phyloP scores from a whole-genome alignment of 2,113 vertebrate genomes.

The Cairina moschata region DNA sequence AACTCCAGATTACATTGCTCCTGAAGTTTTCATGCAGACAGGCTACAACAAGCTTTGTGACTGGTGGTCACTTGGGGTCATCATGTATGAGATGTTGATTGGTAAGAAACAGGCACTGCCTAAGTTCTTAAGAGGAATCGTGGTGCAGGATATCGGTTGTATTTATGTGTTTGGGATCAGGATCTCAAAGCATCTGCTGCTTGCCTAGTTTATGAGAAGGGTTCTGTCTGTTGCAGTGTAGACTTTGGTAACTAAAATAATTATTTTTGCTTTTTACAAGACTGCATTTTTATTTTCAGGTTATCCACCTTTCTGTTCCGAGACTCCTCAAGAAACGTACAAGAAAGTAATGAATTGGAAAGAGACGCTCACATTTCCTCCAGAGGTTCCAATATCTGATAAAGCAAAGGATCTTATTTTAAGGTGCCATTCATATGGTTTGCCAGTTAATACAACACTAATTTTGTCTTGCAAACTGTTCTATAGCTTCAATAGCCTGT shows the following conservation, averaged over 20 bases:
- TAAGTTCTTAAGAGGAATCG: not conserved
- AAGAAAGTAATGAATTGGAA: slow-evolving; percentile 99
- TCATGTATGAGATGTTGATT: slow-evolving; percentile 99
- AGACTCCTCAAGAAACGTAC: slow-evolving; percentile 98
- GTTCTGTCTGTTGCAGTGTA: not conserved
- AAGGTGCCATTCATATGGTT: slow-evolving; percentile 76
- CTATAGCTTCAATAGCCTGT: not conserved
- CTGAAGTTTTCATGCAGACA: slow-evolving; percentile 97
- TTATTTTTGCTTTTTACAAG: not conserved
- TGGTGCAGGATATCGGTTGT: not conserved
- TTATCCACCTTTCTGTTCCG: slow-evolving; percentile 97
- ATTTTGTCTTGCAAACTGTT: not conserved
- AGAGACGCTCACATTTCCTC: slow-evolving; percentile 94
- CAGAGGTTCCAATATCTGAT: slow-evolving; percentile 97
- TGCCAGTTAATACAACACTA: not conserved
- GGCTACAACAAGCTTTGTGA: slow-evolving; percentile 98
- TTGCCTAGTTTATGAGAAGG: not conserved
- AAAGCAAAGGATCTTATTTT: slow-evolving; percentile 98
- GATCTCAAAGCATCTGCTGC: not conserved
- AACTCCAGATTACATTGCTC: slow-evolving; percentile 97
- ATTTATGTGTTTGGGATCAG: not conserved
- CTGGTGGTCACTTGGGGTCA: slow-evolving; percentile 98
- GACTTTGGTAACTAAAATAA: not conserved
- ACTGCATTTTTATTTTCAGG: slow-evolving; percentile 74
- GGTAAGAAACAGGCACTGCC: slow-evolving; percentile 77